Percentiles rank a stretch among this genome's conserved stretches.
Conservation (phyloP, 2,113 vertebrate genomes). For the Mus musculus region GRCm39 chr13:42442501-42443000, state of each 20-base stretch:
- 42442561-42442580: neutral
- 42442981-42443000: neutral
- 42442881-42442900: slow-evolving; percentile 4
- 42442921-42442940: too few species aligned
- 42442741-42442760: neutral
- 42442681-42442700: neutral
- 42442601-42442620: neutral
- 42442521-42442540: neutral
- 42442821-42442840: neutral
- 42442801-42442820: neutral
- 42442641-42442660: neutral
- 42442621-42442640: neutral
- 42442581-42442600: neutral
- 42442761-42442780: neutral
- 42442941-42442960: too few species aligned
- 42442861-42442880: neutral
- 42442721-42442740: neutral
- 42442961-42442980: neutral
- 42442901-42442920: neutral
- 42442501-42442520: neutral
- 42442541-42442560: neutral
- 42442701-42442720: neutral
- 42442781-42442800: slow-evolving; percentile 51
- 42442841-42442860: neutral
- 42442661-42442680: slow-evolving; percentile 7